Percentiles rank a stretch among this genome's conserved stretches.
phyloP scores from a whole-genome alignment of 2,113 vertebrate genomes.

The Ophthalmolycus amberensis region DNA sequence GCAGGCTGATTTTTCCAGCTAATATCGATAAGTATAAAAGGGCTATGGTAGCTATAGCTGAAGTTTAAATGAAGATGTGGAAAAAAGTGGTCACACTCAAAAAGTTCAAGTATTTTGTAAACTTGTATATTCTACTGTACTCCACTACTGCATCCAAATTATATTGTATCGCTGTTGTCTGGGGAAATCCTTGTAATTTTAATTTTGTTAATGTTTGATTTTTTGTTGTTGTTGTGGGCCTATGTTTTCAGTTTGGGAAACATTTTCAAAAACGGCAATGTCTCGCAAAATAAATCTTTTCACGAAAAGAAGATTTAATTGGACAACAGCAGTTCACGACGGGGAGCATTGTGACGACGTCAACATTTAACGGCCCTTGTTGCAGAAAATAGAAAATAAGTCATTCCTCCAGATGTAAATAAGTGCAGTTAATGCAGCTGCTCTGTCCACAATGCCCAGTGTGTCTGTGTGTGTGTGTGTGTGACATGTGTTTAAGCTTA shows the following conservation, averaged over 20 bases:
- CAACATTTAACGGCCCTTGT: neutral
- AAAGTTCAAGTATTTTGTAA: neutral
- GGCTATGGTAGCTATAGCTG: no score
- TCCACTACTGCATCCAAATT: no score
- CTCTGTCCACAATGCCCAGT: neutral
- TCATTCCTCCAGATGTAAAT: conserved; percentile 23
- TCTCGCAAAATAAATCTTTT: neutral
- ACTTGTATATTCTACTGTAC: neutral
- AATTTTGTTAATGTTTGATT: neutral
- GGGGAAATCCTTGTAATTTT: neutral
- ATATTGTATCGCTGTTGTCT: neutral
- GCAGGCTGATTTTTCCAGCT: no score
- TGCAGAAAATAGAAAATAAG: neutral
- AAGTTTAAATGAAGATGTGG: neutral
- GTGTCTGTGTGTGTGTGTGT: conserved; percentile 25
- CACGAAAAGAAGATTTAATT: neutral
- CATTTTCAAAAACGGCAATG: neutral
- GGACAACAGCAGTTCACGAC: neutral
- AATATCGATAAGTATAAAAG: no score
- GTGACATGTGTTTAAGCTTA: conserved; percentile 62
- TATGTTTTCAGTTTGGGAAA: neutral
- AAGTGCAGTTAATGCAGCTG: conserved; percentile 43
- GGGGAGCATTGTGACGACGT: neutral
- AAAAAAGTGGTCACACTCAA: no score
- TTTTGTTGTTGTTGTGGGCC: neutral